A percentile compares a stretch with the other conserved stretches of the same genome.
Evolutionary conservation across 2,888 invertebrate genomes (phyloP).

Genomic region (Sinodicranocentrus sp.): DNA sequence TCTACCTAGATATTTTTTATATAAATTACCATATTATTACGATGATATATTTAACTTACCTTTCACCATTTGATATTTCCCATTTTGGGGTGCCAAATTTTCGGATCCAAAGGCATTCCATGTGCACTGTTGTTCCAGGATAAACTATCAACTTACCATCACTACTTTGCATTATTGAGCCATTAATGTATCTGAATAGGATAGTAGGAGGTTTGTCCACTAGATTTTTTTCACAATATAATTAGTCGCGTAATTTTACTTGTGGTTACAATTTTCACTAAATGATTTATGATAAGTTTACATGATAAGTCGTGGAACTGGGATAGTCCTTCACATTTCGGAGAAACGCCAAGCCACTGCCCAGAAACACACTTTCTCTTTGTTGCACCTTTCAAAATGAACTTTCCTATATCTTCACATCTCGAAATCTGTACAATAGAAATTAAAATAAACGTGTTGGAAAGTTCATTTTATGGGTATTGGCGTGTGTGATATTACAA

Average conservation of each 20-base stretch:
- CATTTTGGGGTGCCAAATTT: slow-evolving; percentile 89
- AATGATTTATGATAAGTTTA: slow-evolving; percentile 78
- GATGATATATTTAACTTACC: background rate
- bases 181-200: slow-evolving; percentile 79
- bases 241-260: too few relatives aligned
- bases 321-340: slow-evolving; percentile 88
- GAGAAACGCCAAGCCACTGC: slow-evolving; percentile 89
- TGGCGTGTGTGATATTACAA: slow-evolving; percentile 80
- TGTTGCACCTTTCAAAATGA: slow-evolving; percentile 87
- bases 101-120: slow-evolving; percentile 93
- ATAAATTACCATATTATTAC: too few relatives aligned
- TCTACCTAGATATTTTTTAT: slow-evolving; percentile 38
- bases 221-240: too few relatives aligned
- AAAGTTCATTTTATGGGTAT: too few relatives aligned
- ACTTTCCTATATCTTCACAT: slow-evolving; percentile 92
- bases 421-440: slow-evolving; percentile 80
- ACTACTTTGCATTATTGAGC: slow-evolving; percentile 92
- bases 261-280: background rate
- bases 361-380: slow-evolving; percentile 87
- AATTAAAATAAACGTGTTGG: too few relatives aligned
- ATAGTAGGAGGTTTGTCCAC: slow-evolving; percentile 71
- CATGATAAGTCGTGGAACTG: slow-evolving; percentile 92
- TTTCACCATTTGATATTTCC: slow-evolving; percentile 57
- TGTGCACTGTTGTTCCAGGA: slow-evolving; percentile 87
- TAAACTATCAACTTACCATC: slow-evolving; percentile 89